Base-by-base conservation (phyloP, 2,797 vertebrate species). In the Epinephelus coioides region DNA sequence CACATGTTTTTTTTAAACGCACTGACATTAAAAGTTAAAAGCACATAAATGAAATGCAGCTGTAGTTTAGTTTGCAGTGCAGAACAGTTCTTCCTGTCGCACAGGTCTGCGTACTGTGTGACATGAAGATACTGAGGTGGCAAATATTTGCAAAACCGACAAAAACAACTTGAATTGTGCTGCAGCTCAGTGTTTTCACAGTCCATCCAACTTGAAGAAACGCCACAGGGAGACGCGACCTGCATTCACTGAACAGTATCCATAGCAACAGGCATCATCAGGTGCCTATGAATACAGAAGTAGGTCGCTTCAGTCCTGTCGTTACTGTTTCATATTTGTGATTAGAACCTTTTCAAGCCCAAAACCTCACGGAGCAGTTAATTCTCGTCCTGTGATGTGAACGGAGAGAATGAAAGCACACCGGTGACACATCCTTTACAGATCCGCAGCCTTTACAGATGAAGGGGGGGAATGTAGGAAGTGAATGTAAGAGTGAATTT, bases 241-340 rank as follows among this genome's bases (percentile, higher is more conserved):
- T 60, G 78, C 76, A 49, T 53, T 61, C 65, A 69, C 44, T 81
- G 70, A 80, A 27, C 76, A 0, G 88, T 88, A 66, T 64, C 87
- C 88, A 86, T 84, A 30, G 87, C 74, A 89, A 89, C 90, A 44
- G n/a, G 63, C 78, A 72, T 84, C 71, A 62, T 81, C 78, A 66
- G 86, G 82, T 86, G 77, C 50, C 50, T 21, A 0, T 69, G 61
- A 74, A 75, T 46, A 49, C 61, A 65, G 65, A 76, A 77, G 54
- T 34, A 25, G 69, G 74, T 65, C 13, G 3, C 54, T 25, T 66
- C 19, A 23, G 27, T 69, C 40, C 61, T 25, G 40, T 38, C 56
- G 66, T 9, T 27, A 30, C 18, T 5, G 4, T 53, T 68, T 49
- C 3, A 61, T 8, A 56, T 51, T 30, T 10, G 7, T 9, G n/a